A percentile compares a stretch with the other conserved stretches of the same genome.
phyloP scores from a whole-genome alignment of 2,113 vertebrate genomes.

The Pipa parva region DNA sequence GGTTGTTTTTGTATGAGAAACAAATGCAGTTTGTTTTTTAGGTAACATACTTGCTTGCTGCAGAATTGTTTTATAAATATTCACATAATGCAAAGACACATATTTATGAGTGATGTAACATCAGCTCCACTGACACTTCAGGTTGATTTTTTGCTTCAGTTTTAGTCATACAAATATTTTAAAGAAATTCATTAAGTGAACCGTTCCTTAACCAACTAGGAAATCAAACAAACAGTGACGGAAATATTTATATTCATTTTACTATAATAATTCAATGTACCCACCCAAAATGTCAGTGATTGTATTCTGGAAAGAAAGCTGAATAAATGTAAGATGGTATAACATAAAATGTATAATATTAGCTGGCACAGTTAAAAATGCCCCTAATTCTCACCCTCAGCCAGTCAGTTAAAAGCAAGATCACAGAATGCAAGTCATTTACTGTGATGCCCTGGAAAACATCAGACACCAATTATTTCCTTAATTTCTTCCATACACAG shows the following conservation, averaged over 20 bases:
- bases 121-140: slow-evolving; percentile 32
- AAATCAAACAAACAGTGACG: slow-evolving; percentile 4
- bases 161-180: neutral
- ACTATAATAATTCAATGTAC: slow-evolving; percentile 54
- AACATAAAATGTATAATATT: slow-evolving; percentile 46
- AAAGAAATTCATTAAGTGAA: neutral
- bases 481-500: slow-evolving; percentile 61
- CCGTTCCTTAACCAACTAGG: neutral
- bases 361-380: slow-evolving; percentile 51
- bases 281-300: slow-evolving; percentile 55
- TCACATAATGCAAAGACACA: slow-evolving; percentile 23
- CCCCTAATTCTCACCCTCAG: slow-evolving; percentile 43
- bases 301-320: slow-evolving; percentile 50
- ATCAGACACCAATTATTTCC: slow-evolving; percentile 50
- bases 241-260: slow-evolving; percentile 58
- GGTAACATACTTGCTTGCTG: too few species aligned
- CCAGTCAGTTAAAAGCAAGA: slow-evolving; percentile 54
- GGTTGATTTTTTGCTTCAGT: neutral
- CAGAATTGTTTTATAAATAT: neutral
- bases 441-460: slow-evolving; percentile 51
- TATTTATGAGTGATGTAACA: slow-evolving; percentile 48
- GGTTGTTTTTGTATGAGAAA: too few species aligned
- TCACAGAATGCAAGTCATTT: slow-evolving; percentile 52
- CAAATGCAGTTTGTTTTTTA: too few species aligned
- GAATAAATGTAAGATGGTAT: slow-evolving; percentile 54